Evolutionary conservation across 2,797 vertebrate genomes (phyloP), one percentile per base, ranked within the genome.

Genomic region (Trematomus bernacchii): DNA sequence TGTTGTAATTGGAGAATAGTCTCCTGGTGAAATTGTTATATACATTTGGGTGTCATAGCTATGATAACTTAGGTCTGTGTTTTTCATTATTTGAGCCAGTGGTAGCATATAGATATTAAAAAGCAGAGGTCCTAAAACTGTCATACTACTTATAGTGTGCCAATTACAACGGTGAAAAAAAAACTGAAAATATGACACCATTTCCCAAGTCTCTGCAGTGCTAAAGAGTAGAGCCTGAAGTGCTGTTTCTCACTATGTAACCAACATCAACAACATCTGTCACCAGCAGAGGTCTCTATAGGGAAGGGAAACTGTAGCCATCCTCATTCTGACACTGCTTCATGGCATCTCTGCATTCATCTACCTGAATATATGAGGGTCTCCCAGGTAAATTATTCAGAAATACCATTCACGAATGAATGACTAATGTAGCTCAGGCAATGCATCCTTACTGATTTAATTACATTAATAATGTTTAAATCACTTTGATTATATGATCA

Each of bases 221-320:
- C n/a, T 33, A 48, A 10, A 16, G 10, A 23, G 33, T 13, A 6
- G 14, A 51, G 12, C 6, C 54, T 10, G 0, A n/a, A 13, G 13
- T 53, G 15, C 13, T 47, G 9, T 50, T 15, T 54, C 10, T 44
- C 40, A 23, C 2, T 0, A 8, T 14, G 16, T 42, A 30, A 46
- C 19, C 13, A 66, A 13, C 43, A 3, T 54, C 1, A 55, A 3
- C 10, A n/a, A 11, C 33, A 18, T 12, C 58, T n/a, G 33, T 52
- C n/a, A 68, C 87, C 90, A 90, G 78, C 86, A 90, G 90, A 83
- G 83, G 90, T 79, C 90, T 53, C 83, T 52, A 60, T 76, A 65
- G 27, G 37, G 58, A 73, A 42, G 57, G 50, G 30, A 64, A 80
- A 71, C 46, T 19, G 2, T 16, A 4, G 21, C 1, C 0, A 2